Evolutionary conservation across 2,797 vertebrate species (phyloP).

Genomic region (Otolemur crassicaudatus): DNA sequence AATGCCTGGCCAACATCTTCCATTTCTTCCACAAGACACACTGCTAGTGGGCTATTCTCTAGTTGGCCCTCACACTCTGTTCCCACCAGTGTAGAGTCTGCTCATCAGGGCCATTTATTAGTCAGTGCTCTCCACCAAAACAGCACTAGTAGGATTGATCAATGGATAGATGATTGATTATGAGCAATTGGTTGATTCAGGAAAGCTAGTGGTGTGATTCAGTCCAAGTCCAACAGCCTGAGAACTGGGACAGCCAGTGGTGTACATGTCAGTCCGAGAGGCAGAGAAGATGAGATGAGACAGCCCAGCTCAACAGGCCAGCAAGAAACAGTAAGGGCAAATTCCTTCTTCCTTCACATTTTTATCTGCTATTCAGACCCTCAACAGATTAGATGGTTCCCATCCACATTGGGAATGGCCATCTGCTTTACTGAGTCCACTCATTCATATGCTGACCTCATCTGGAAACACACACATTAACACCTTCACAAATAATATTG

Average conservation of each 20-base stretch:
- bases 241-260: background rate
- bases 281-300: background rate
- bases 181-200: background rate
- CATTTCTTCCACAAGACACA: background rate
- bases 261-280: too few species aligned
- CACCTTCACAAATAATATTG: background rate
- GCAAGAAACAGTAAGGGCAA: background rate
- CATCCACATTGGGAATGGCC: background rate
- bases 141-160: background rate
- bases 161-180: background rate
- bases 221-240: background rate
- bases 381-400: background rate
- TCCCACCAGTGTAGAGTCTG: accelerated
- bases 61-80: accelerated
- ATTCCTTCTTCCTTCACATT: background rate
- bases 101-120: background rate
- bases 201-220: background rate
- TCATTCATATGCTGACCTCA: background rate
- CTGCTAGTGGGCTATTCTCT: background rate
- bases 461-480: background rate
- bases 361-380: background rate
- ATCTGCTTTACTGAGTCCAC: background rate
- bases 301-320: background rate
- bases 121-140: background rate
- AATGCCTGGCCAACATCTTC: background rate